A percentile compares a stretch with the other conserved stretches of the same genome.
phyloP scores from a whole-genome alignment of 2,888 invertebrate species.

The Parnassius apollo region DNA sequence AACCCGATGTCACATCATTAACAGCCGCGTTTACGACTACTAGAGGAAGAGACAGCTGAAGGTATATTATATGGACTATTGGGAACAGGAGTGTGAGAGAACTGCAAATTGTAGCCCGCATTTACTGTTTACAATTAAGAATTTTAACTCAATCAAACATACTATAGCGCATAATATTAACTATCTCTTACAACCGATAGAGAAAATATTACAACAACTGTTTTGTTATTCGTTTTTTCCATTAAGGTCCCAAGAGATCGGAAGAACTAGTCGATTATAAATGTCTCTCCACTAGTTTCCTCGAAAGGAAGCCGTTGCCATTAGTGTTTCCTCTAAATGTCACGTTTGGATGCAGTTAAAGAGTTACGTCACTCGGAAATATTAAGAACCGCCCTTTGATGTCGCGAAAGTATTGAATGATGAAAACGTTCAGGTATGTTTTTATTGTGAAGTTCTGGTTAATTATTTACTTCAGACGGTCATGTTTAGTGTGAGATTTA shows the following conservation, averaged over 20 bases:
- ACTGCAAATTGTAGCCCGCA: no score
- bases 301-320: conserved; percentile 54
- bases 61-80: no score
- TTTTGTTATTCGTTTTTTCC: conserved; percentile 22
- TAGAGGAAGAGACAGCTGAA: no score
- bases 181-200: neutral
- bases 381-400: conserved; percentile 41
- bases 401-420: conserved; percentile 27
- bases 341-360: conserved; percentile 42
- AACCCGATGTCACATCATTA: no score
- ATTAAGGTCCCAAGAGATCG: conserved; percentile 28
- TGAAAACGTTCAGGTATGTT: conserved; percentile 10
- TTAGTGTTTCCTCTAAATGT: conserved; percentile 52
- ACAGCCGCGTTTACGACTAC: no score
- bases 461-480: conserved; percentile 7
- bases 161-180: conserved; percentile 8
- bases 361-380: conserved; percentile 46
- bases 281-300: conserved; percentile 34
- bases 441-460: conserved; percentile 8
- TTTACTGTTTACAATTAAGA: no score
- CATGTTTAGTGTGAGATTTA: neutral
- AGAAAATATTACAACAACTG: neutral
- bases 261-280: conserved; percentile 30
- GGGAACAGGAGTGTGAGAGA: no score
- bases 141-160: neutral